Evolutionary conservation across 2,888 invertebrate genomes (phyloP), one percentile per base, ranked within the genome.

Genomic region (Trissolcus brochymenae): DNA sequence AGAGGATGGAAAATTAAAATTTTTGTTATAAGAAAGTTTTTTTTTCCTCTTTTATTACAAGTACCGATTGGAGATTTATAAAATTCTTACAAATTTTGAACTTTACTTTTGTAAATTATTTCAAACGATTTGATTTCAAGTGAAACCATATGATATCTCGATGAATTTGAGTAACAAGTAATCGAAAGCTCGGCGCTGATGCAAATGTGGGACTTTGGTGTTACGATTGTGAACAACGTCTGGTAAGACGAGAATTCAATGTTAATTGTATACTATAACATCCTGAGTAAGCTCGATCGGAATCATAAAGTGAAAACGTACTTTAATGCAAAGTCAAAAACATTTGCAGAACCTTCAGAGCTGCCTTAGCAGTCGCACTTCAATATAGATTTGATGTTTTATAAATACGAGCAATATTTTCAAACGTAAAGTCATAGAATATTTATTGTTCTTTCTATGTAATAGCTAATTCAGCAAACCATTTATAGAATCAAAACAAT

Each of bases 181-280:
- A 40, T 17, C 51, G 25, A 49, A 29, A 29, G 46, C 29, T 29
- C 7, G 29, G 29, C 4, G 29, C 29, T 29, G 29, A 29, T 50
- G 56, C n/a, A 60, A 73, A 60, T 50, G 35, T 46, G 46, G 29
- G 16, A 40, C 50, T 56, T 60, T 51, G 25, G 54, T 56, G 41
- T 14, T 25, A 50, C 60, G 43, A 62, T 62, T 54, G 67, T 41
- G 17, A 66, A 60, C 40, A 35, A 21, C 50, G 21, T 55, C 51
- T 66, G 25, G 57, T 53, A 25, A 46, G 29, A 40, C 51, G 54
- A 54, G 65, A 67, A 62, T 72, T 64, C 54, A 67, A 77, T 72
- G 64, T 67, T 77, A 72, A 77, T 72, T 77, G 68, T 62, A 72
- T 64, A 67, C 71, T 62, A 59, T 67, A 72, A 67, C 76, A 72